Conservation (phyloP, 1,140 invertebrate genomes). For the Diorhabda sublineata region DNA sequence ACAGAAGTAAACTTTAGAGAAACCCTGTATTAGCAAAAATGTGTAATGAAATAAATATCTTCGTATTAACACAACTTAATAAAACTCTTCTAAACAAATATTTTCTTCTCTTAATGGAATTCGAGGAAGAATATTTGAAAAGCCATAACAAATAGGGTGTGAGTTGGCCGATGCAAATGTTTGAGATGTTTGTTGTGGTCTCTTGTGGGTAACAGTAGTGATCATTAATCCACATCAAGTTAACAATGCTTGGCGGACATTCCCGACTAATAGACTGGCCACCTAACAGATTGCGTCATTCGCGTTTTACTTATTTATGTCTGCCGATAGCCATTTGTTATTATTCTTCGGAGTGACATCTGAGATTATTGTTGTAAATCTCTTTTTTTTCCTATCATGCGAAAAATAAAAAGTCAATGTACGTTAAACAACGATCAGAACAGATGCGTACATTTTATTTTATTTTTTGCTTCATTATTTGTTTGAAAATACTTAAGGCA, state of each 20-base stretch:
- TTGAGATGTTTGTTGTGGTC: conserved; percentile 30
- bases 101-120: no score
- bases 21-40: no score
- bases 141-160: conserved; percentile 8
- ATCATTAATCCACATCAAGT: conserved; percentile 31
- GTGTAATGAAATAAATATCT: no score
- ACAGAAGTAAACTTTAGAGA: no score
- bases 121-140: no score
- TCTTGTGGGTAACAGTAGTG: conserved; percentile 16
- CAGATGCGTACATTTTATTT: background rate
- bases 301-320: conserved; percentile 38
- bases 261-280: conserved; percentile 41
- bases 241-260: conserved; percentile 37
- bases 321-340: conserved; percentile 36
- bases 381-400: background rate
- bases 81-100: no score
- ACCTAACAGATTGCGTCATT: conserved; percentile 41
- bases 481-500: no score
- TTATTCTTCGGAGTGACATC: conserved; percentile 20
- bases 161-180: conserved; percentile 30
- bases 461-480: background rate
- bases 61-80: no score
- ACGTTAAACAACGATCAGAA: no score
- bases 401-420: no score
- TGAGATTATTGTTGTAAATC: conserved; percentile 1